Evolutionary conservation across 1,140 invertebrate species (phyloP).

Genomic region (Oreohelix idahoensis): DNA sequence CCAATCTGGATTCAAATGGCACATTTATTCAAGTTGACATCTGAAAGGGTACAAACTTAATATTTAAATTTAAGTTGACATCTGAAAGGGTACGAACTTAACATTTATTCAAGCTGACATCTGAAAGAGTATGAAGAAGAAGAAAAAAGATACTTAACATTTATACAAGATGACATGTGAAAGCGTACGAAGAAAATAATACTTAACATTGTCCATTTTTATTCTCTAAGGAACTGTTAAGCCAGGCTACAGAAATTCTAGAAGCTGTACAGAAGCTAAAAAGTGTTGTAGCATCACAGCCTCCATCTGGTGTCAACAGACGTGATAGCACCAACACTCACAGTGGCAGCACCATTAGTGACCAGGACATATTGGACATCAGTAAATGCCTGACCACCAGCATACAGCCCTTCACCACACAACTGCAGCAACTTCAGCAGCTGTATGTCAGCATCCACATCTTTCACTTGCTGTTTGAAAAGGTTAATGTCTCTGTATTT

Average conservation of each 20-base stretch:
- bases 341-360: neutral
- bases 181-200: too few species aligned
- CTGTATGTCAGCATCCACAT: slow-evolving; percentile 38
- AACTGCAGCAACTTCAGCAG: slow-evolving; percentile 31
- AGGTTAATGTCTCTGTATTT: slow-evolving; percentile 36
- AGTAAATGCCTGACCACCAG: slow-evolving; percentile 29
- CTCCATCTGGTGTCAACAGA: neutral
- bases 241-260: slow-evolving; percentile 34
- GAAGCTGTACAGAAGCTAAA: slow-evolving; percentile 25
- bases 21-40: too few species aligned
- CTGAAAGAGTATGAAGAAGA: too few species aligned
- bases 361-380: slow-evolving; percentile 17
- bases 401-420: slow-evolving; percentile 27
- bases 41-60: too few species aligned
- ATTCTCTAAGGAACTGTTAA: slow-evolving; percentile 32
- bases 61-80: too few species aligned
- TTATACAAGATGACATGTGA: too few species aligned
- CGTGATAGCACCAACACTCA: slow-evolving; percentile 1
- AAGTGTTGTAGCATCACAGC: neutral
- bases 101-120: too few species aligned
- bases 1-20: too few species aligned
- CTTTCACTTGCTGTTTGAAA: slow-evolving; percentile 46
- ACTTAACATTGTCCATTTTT: too few species aligned
- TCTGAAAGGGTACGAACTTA: too few species aligned
- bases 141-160: too few species aligned